Evolutionary conservation across 2,888 invertebrate genomes (phyloP), one percentile per base, ranked within the genome.

Genomic region (Bombylius major): DNA sequence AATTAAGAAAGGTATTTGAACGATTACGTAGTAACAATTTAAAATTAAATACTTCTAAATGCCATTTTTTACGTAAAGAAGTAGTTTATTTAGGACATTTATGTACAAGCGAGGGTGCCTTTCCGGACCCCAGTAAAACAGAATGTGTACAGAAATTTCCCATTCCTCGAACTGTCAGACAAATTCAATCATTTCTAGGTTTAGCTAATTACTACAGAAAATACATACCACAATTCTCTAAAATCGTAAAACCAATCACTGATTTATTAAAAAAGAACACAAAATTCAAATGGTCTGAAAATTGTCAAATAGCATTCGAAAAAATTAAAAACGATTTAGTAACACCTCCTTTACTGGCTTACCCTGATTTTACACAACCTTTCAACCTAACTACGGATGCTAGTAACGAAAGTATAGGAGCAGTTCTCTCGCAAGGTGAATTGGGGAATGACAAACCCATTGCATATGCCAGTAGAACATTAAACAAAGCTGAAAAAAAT

Each of bases 381-480:
- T 67, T 67, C 48, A 48, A 58, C 13, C n/a, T 67, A 12, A 63
- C 65, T 4, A 65, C 65, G 1, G 67, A 67, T 47, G 66, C 66
- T 1, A 58, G 59, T 8, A 51, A 60, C 9, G 56, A 39, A 8
- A 63, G 64, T 0, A 39, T 65, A 5, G 65, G 63, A 1, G 58
- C 51, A 1, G 60, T 67, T 6, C 47, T 66, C 12, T 59, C 60
- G 5, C 66, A 66, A 11, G 34, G 5, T 7, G 55, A n/a, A n/a
- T n/a, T n/a, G n/a, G n/a, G n/a, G n/a, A n/a, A n/a, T n/a, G n/a
- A n/a, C n/a, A n/a, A n/a, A n/a, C n/a, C n/a, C n/a, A n/a, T n/a
- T n/a, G n/a, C n/a, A n/a, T n/a, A 42, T 11, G 39, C 39, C 5
- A 11, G 11, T 11, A 42, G 39, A 11, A 11, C 39, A 11, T 42